These are phyloP conservation scores for Ceyx melanurus DNA, from an alignment of 2,113 vertebrate genomes.

Conservation along the genomic window DNA sequence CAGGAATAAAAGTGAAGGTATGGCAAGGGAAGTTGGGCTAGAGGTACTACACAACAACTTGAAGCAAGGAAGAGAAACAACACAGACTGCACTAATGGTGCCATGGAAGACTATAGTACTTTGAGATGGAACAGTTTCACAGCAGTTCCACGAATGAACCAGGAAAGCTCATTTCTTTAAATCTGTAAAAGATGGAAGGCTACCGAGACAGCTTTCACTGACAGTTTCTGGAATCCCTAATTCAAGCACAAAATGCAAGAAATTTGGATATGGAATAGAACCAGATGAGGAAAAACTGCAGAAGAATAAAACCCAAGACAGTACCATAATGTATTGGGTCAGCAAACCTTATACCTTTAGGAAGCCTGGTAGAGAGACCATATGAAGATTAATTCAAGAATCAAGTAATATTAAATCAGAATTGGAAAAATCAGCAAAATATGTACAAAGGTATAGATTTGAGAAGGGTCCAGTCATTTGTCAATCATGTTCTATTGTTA, in stretches of 20 bases:
- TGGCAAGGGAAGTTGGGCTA: background rate
- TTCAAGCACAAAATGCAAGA: background rate
- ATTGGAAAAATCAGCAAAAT: background rate
- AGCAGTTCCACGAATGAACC: background rate
- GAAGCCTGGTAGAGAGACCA: background rate
- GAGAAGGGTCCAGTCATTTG: background rate
- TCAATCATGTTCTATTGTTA: background rate
- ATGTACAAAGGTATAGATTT: background rate
- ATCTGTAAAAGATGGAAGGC: background rate
- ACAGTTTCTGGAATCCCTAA: background rate
- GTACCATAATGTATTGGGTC: background rate
- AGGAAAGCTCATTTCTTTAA: background rate
- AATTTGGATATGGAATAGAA: background rate
- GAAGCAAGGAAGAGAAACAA: background rate
- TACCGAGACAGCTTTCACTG: background rate
- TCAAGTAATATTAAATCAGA: background rate
- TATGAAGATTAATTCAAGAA: background rate
- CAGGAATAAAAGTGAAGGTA: background rate
- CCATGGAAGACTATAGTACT: background rate
- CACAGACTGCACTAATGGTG: background rate
- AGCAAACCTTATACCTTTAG: background rate
- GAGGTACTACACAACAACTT: background rate
- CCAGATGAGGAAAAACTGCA: background rate
- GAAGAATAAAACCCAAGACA: background rate
- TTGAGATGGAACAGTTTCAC: background rate